Base-by-base conservation (phyloP, 1,140 invertebrate genomes). In the Danaus plexippus region DNA sequence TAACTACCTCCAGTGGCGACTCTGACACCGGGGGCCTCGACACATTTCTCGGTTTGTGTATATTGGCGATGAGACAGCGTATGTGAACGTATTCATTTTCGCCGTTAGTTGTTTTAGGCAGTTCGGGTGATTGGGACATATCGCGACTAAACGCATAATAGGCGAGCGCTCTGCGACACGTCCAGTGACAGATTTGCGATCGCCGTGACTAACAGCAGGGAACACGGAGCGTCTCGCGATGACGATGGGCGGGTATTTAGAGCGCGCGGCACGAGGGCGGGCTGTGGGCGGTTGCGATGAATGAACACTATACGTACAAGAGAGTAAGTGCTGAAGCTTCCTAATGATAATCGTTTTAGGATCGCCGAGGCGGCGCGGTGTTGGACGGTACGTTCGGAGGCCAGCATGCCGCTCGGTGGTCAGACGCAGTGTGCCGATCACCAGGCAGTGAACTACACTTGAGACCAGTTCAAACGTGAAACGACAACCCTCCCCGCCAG, bases 11-110 rank as follows among this genome's bases (percentile, higher is more conserved):
- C 64, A 80, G 63, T 42, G 67, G 55, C 1, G 66, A 57, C 9
- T 73, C 72, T 50, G 67, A 52, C 9, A 55, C 63, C 8, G 85
- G 85, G 11, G 87, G 87, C 52, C 85, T 74, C 52, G 75, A 75
- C 59, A 87, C 87, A 79, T 88, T 88, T 61, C 75, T 80, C 12
- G 84, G 81, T 59, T 72, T 76, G 58, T 88, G 87, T 64, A 88
- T 77, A 59, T 85, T 87, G 7, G 85, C 87, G 54, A 88, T 79
- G 60, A 88, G 81, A 50, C 82, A 75, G 41, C 85, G 74, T 59
- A 88, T 83, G 61, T 87, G 84, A 41, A 76, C 76, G 53, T 75
- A 85, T 49, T 85, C 82, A 58, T 82, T 76, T 49, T 80, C 74
- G 54, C 64, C 61, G 51, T 55, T 63, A 10, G 46, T 71, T 13